These are phyloP conservation scores for Tapirus terrestris DNA, from an alignment of 2,113 vertebrate genomes.

Conservation along the genomic window DNA sequence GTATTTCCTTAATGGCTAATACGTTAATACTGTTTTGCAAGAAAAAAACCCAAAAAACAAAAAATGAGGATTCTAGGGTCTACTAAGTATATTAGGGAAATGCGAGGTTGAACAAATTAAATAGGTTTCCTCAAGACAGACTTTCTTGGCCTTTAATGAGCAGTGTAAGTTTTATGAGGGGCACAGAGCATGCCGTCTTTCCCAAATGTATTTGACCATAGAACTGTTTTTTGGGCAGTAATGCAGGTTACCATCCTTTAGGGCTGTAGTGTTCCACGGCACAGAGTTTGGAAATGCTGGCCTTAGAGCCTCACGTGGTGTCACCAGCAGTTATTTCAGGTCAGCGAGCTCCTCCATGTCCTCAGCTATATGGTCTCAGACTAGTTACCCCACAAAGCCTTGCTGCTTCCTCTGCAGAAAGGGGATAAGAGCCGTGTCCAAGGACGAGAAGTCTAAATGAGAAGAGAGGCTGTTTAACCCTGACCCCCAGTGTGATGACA, in stretches of 20 bases:
- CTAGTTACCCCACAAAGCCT: not conserved
- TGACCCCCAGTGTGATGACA: not conserved
- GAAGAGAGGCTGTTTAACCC: not conserved
- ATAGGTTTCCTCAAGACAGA: not conserved
- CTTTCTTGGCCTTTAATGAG: not conserved
- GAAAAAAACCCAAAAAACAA: not conserved
- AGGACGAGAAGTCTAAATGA: not conserved
- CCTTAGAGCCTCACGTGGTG: not conserved
- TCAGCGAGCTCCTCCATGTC: too few relatives aligned
- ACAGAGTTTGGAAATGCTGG: not conserved
- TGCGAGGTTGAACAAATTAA: not conserved
- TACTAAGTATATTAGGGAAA: not conserved
- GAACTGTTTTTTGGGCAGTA: too few relatives aligned
- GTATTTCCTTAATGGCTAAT: not conserved
- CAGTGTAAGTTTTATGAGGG: not conserved
- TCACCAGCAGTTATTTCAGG: not conserved
- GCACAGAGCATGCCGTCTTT: not conserved
- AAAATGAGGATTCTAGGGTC: not conserved
- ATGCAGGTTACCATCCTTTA: not conserved
- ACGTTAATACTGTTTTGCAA: not conserved
- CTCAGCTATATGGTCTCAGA: not conserved
- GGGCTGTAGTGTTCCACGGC: not conserved
- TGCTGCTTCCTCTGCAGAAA: not conserved
- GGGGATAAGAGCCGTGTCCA: accelerated
- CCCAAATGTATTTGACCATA: not conserved